Evolutionary conservation across 2,888 invertebrate genomes (phyloP).

Genomic region (Phortica okadai): DNA sequence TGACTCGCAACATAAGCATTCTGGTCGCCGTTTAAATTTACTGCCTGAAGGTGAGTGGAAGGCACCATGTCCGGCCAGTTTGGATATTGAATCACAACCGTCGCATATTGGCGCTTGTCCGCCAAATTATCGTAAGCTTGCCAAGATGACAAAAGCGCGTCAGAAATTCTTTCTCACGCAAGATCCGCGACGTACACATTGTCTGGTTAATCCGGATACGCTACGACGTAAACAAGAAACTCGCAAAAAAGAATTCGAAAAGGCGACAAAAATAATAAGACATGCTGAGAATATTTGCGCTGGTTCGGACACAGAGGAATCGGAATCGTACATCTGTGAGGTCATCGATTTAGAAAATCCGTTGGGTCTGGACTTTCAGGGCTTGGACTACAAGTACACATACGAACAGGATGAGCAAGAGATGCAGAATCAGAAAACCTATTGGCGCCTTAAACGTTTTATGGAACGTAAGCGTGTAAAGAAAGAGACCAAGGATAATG

Average conservation of each 20-base stretch:
- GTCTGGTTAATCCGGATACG: constrained; percentile 68
- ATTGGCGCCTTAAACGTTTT: constrained; percentile 66
- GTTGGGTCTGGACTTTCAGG: constrained; percentile 72
- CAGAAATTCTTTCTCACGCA: constrained; percentile 72
- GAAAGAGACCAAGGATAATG: constrained; percentile 50
- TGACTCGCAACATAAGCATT: constrained; percentile 55
- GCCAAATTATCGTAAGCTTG: constrained; percentile 54
- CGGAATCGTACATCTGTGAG: constrained; percentile 68
- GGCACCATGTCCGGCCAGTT: constrained; percentile 65
- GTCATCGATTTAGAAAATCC: constrained; percentile 74
- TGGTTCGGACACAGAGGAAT: constrained; percentile 59
- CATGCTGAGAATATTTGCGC: constrained; percentile 70
- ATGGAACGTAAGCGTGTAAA: constrained; percentile 66
- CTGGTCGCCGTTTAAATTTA: constrained; percentile 51
- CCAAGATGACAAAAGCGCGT: constrained; percentile 57
- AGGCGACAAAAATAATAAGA: constrained; percentile 66
- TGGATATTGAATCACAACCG: constrained; percentile 60
- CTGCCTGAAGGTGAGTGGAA: constrained; percentile 56
- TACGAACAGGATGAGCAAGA: constrained; percentile 72
- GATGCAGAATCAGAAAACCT: constrained; percentile 68
- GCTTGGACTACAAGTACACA: constrained; percentile 72
- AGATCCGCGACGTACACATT: constrained; percentile 70
- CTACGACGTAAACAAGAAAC: constrained; percentile 60
- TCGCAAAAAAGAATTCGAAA: constrained; percentile 51
- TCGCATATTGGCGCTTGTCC: constrained; percentile 67